Evolutionary conservation across 2,888 invertebrate species (phyloP).

Genomic region (Hypercompe scribonia): DNA sequence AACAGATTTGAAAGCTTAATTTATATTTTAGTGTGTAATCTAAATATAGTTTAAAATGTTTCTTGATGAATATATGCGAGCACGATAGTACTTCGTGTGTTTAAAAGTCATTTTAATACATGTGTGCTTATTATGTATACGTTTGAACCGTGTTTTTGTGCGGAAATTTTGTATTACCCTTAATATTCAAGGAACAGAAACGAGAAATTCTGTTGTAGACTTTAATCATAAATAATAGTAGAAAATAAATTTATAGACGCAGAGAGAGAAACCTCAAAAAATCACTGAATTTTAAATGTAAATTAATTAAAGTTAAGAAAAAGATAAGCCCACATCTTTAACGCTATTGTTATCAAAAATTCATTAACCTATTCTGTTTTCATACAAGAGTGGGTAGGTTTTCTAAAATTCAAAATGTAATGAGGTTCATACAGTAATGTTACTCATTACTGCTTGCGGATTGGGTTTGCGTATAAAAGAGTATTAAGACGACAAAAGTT

Average conservation of each 20-base stretch:
- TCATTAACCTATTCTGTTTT: too few species aligned
- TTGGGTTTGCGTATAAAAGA: neutral
- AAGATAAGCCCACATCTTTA: neutral
- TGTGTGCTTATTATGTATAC: neutral
- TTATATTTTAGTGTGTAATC: neutral
- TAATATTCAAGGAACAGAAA: too few species aligned
- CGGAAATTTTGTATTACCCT: neutral
- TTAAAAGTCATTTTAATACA: neutral
- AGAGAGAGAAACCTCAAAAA: too few species aligned
- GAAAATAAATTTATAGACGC: too few species aligned
- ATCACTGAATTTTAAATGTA: neutral
- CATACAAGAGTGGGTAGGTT: too few species aligned
- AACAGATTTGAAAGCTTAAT: neutral
- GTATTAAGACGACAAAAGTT: neutral
- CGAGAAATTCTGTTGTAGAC: neutral
- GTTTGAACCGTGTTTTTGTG: neutral
- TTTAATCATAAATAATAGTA: too few species aligned
- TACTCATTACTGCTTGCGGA: too few species aligned
- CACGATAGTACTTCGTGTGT: neutral
- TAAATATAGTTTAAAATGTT: neutral
- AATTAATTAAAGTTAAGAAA: neutral
- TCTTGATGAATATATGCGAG: neutral
- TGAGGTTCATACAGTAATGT: too few species aligned
- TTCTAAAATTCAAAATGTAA: too few species aligned
- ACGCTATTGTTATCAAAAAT: neutral